Evolutionary conservation across 2,113 vertebrate species (phyloP).

Genomic region (Coregonus clupeaformis): DNA sequence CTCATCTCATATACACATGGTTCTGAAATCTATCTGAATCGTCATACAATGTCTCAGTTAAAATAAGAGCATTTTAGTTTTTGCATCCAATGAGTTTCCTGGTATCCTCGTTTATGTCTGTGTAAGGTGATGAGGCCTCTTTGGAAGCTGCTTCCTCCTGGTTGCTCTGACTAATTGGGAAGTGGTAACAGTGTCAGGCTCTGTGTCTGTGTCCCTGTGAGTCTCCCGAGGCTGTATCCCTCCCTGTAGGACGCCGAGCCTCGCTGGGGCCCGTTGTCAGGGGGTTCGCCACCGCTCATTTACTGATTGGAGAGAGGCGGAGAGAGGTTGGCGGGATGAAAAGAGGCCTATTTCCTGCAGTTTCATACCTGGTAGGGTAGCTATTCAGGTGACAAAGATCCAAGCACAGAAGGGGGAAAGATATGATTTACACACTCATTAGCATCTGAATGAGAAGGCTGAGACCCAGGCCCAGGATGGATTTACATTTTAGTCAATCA

Average conservation of each 20-base stretch:
- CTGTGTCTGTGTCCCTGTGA: too few species aligned
- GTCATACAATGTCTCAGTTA: too few species aligned
- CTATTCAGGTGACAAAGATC: constrained; percentile 98
- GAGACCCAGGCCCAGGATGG: too few species aligned
- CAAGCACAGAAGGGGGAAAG: constrained; percentile 89
- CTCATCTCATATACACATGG: neutral
- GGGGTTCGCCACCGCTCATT: constrained; percentile 75
- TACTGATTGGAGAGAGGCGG: constrained; percentile 83
- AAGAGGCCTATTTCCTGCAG: constrained; percentile 92
- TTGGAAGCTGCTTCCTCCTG: constrained; percentile 15
- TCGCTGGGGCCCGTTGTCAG: constrained; percentile 54
- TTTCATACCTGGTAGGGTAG: constrained; percentile 98
- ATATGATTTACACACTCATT: constrained; percentile 99
- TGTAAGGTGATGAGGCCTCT: constrained; percentile 20
- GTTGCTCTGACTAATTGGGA: constrained; percentile 69
- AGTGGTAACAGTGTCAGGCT: constrained; percentile 73
- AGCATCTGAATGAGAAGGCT: constrained; percentile 99
- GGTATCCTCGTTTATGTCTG: neutral
- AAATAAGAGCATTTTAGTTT: neutral
- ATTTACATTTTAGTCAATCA: too few species aligned
- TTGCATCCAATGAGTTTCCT: neutral
- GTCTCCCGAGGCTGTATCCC: neutral
- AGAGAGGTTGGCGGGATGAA: constrained; percentile 81
- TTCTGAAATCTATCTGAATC: too few species aligned
- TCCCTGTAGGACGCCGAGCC: constrained; percentile 5